phyloP scores from a whole-genome alignment of 2,797 vertebrate species.

The Myotis vivesi region DNA sequence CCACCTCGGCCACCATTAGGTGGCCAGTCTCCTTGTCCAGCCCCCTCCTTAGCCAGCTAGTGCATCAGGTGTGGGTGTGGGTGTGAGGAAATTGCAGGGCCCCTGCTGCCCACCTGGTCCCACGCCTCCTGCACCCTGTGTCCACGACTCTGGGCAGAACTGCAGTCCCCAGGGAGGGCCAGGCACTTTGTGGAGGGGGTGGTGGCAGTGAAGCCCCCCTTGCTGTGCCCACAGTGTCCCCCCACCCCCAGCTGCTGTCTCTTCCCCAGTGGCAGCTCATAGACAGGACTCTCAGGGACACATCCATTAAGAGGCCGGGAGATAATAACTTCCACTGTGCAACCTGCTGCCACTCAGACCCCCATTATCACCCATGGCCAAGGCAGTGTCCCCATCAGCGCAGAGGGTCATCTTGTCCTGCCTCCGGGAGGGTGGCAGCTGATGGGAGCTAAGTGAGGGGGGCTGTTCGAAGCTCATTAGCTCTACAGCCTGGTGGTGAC shows the following conservation, averaged over 20 bases:
- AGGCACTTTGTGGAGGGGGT: background rate
- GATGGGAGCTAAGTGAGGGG: background rate
- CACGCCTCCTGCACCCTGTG: background rate
- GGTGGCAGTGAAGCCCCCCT: background rate
- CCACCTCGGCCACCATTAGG: background rate
- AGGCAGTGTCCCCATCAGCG: background rate
- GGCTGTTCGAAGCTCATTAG: background rate
- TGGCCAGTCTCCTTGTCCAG: background rate
- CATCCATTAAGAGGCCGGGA: background rate
- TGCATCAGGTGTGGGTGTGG: background rate
- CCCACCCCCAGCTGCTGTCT: background rate
- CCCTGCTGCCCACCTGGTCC: no score
- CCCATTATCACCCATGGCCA: background rate
- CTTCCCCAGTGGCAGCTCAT: background rate
- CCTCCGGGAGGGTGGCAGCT: background rate
- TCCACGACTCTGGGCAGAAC: background rate
- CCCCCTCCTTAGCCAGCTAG: background rate
- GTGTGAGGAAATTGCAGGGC: background rate
- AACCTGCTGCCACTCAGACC: background rate
- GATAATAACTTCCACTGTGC: background rate
- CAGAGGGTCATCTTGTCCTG: background rate
- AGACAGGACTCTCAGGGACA: background rate
- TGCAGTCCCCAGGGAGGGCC: background rate
- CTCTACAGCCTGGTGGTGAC: background rate
- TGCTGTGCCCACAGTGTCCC: accelerated